Conservation (phyloP, 2,797 vertebrate species). For the Pangasius sanitwongsei region DNA sequence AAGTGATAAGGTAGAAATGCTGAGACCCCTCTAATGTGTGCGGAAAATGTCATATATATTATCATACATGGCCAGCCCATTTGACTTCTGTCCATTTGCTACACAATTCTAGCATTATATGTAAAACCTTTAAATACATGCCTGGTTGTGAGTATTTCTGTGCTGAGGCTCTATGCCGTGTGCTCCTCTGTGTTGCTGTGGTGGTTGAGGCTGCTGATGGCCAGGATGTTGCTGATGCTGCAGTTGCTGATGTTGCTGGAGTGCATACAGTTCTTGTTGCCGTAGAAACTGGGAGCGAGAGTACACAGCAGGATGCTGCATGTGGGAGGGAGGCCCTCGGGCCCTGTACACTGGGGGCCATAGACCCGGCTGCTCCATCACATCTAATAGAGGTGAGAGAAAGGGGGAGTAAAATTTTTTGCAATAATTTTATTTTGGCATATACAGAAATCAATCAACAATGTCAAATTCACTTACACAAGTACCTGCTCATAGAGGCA, state of each 20-base stretch:
- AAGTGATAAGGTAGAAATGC: background rate
- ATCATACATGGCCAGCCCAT: background rate
- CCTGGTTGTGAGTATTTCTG: slow-evolving; percentile 73
- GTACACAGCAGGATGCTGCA: slow-evolving; percentile 94
- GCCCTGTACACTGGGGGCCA: slow-evolving; percentile 95
- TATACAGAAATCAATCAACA: slow-evolving; percentile 52
- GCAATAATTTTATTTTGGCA: slow-evolving; percentile 52
- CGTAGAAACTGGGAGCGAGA: slow-evolving; percentile 92
- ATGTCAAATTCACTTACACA: slow-evolving; percentile 33
- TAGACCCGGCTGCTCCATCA: slow-evolving; percentile 94
- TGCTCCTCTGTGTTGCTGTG: slow-evolving; percentile 71
- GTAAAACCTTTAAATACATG: slow-evolving; percentile 5
- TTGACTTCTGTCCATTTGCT: background rate
- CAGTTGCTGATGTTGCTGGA: slow-evolving; percentile 89
- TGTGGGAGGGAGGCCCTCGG: slow-evolving; percentile 88
- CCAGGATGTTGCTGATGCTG: slow-evolving; percentile 77
- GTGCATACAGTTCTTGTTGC: slow-evolving; percentile 92
- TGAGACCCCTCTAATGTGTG: background rate
- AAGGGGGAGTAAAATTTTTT: slow-evolving; percentile 51
- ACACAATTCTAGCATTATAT: background rate
- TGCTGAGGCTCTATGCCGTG: slow-evolving; percentile 74
- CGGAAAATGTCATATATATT: background rate
- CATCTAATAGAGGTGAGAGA: slow-evolving; percentile 80
- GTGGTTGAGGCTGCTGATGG: slow-evolving; percentile 75
- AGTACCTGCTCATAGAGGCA: slow-evolving; percentile 1